Conservation (phyloP, 2,797 vertebrate genomes). For the Remorina albescens region DNA sequence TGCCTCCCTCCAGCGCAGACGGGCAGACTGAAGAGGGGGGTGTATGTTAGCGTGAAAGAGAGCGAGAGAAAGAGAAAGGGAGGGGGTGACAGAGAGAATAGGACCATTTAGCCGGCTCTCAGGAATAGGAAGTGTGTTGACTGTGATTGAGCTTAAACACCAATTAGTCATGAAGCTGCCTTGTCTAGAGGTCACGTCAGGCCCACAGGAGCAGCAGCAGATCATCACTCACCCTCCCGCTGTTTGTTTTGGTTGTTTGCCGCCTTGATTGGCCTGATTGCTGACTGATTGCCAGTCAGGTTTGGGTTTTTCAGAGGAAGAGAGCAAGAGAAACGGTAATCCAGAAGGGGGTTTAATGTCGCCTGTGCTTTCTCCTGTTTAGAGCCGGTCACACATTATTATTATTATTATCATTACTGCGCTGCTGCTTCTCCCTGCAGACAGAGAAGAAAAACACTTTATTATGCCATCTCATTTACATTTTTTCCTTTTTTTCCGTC, state of each 20-base stretch:
- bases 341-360: slow-evolving; percentile 5
- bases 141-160: slow-evolving; percentile 76
- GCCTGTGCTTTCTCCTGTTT: not conserved
- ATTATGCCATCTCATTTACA: not conserved
- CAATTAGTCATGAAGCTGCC: slow-evolving; percentile 77
- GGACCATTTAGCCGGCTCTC: slow-evolving; percentile 77
- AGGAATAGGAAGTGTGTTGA: slow-evolving; percentile 80
- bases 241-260: slow-evolving; percentile 80
- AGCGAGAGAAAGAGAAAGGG: slow-evolving; percentile 14
- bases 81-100: slow-evolving; percentile 71
- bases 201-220: slow-evolving; percentile 48
- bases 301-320: slow-evolving; percentile 46
- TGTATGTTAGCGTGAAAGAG: slow-evolving; percentile 10
- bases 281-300: slow-evolving; percentile 66
- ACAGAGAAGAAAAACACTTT: slow-evolving; percentile 7
- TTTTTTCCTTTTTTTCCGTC: not conserved
- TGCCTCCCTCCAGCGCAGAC: slow-evolving; percentile 76
- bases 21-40: slow-evolving; percentile 49
- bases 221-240: slow-evolving; percentile 72
- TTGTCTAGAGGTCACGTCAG: slow-evolving; percentile 61
- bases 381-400: slow-evolving; percentile 15
- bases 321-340: slow-evolving; percentile 42
- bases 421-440: not conserved
- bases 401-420: too few species aligned
- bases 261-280: slow-evolving; percentile 63